A percentile compares a stretch with the other conserved stretches of the same genome.
Conservation (phyloP, 2,113 vertebrate genomes). For the Takifugu bimaculatus region DNA sequence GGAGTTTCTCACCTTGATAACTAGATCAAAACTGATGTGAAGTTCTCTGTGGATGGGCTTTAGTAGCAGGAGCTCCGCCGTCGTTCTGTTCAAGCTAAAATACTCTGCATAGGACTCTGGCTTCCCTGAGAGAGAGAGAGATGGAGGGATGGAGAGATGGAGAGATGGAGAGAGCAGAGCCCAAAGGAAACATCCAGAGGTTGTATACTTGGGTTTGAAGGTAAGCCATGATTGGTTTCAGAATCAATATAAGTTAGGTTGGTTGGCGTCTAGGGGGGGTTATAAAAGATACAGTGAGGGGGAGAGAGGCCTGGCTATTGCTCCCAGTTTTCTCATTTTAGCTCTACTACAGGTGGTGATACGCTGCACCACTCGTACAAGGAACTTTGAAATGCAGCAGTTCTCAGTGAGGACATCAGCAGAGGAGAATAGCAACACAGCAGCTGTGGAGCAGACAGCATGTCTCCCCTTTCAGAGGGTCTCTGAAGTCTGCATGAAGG, state of each 20-base stretch:
- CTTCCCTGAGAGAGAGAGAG: slow-evolving; percentile 76
- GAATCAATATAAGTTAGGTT: slow-evolving; percentile 43
- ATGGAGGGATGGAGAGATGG: not conserved
- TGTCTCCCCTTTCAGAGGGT: not conserved
- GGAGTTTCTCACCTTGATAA: slow-evolving; percentile 89
- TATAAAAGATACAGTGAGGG: not conserved
- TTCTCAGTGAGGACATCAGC: slow-evolving; percentile 56
- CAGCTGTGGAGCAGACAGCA: slow-evolving; percentile 17
- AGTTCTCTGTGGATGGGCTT: slow-evolving; percentile 88
- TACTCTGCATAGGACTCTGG: slow-evolving; percentile 85
- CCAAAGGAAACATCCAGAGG: slow-evolving; percentile 2
- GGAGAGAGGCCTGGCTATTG: slow-evolving; percentile 20
- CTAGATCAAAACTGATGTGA: slow-evolving; percentile 92
- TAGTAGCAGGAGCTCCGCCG: slow-evolving; percentile 85
- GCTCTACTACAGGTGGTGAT: slow-evolving; percentile 40
- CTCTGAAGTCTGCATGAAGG: not conserved
- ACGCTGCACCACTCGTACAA: slow-evolving; percentile 8
- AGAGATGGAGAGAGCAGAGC: slow-evolving; percentile 2
- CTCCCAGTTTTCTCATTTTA: slow-evolving; percentile 45
- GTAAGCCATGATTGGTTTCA: slow-evolving; percentile 25
- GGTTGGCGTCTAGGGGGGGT: slow-evolving; percentile 8
- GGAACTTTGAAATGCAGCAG: slow-evolving; percentile 31
- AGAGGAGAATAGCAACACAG: slow-evolving; percentile 11
- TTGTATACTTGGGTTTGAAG: not conserved
- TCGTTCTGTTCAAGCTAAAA: slow-evolving; percentile 88